phyloP scores from a whole-genome alignment of 1,140 invertebrate species.

The Neodiprion virginianus region DNA sequence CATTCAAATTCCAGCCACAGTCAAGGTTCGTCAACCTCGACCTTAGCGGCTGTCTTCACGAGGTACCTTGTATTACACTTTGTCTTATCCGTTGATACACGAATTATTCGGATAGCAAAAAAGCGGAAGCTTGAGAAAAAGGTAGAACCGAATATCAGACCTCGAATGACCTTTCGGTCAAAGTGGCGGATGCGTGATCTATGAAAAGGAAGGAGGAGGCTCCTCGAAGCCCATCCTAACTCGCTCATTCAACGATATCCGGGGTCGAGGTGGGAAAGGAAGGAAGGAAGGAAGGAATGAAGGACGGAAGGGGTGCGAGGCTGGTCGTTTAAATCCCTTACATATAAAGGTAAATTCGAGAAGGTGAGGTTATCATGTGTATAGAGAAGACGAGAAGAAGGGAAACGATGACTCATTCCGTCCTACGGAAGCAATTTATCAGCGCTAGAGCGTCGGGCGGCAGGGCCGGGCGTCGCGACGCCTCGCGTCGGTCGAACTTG shows the following conservation, averaged over 20 bases:
- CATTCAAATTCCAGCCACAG: not conserved
- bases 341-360: not conserved
- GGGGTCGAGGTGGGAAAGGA: not conserved
- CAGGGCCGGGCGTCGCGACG: too few relatives aligned
- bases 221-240: too few relatives aligned
- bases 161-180: too few relatives aligned
- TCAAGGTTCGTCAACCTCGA: not conserved
- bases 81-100: too few relatives aligned
- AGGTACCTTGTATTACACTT: too few relatives aligned
- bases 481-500: too few relatives aligned
- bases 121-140: too few relatives aligned
- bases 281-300: not conserved
- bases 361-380: slow-evolving; percentile 17
- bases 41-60: too few relatives aligned
- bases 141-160: too few relatives aligned
- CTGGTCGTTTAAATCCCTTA: not conserved
- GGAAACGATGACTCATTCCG: slow-evolving; percentile 45
- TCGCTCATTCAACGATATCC: not conserved
- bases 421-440: slow-evolving; percentile 49
- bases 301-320: not conserved
- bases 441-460: slow-evolving; percentile 17
- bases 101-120: too few relatives aligned
- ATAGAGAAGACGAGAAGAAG: slow-evolving; percentile 14
- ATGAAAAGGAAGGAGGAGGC: too few relatives aligned
- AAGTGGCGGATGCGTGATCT: too few relatives aligned